These are phyloP conservation scores for Ennomos fuscantarius DNA, from an alignment of 2,888 invertebrate genomes.

Conservation along the genomic window DNA sequence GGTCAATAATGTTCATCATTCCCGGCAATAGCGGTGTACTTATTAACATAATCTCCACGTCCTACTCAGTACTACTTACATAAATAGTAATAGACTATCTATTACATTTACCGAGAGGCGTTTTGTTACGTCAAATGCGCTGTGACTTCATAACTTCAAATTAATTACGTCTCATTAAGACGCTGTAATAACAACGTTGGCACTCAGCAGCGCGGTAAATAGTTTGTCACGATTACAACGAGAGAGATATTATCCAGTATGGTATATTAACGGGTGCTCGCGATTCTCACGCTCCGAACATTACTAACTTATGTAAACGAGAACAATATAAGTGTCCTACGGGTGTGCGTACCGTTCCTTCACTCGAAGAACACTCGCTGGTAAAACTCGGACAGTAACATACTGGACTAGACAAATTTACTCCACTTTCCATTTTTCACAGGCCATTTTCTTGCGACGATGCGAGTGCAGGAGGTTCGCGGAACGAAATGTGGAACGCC, in stretches of 20 bases:
- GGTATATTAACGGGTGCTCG: slow-evolving; percentile 56
- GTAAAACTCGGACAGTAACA: slow-evolving; percentile 70
- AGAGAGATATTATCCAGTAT: slow-evolving; percentile 61
- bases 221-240: slow-evolving; percentile 68
- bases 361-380: slow-evolving; percentile 62
- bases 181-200: slow-evolving; percentile 54
- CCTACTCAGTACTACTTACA: slow-evolving; percentile 9
- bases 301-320: slow-evolving; percentile 37
- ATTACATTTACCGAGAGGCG: slow-evolving; percentile 12
- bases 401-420: slow-evolving; percentile 77
- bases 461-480: slow-evolving; percentile 70
- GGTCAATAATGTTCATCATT: slow-evolving; percentile 8
- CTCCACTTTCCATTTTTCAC: slow-evolving; percentile 84
- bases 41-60: slow-evolving; percentile 14
- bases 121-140: slow-evolving; percentile 30
- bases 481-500: slow-evolving; percentile 68
- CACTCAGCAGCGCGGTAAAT: slow-evolving; percentile 64
- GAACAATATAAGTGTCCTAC: slow-evolving; percentile 55
- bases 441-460: slow-evolving; percentile 73
- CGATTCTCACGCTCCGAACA: slow-evolving; percentile 65
- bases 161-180: slow-evolving; percentile 57
- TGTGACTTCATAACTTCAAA: slow-evolving; percentile 43
- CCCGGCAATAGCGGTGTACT: slow-evolving; percentile 5
- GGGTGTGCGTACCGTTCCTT: slow-evolving; percentile 49
- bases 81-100: slow-evolving; percentile 14